Evolutionary conservation across 2,888 invertebrate species (phyloP).

Genomic region (Xanthorhoe designata): DNA sequence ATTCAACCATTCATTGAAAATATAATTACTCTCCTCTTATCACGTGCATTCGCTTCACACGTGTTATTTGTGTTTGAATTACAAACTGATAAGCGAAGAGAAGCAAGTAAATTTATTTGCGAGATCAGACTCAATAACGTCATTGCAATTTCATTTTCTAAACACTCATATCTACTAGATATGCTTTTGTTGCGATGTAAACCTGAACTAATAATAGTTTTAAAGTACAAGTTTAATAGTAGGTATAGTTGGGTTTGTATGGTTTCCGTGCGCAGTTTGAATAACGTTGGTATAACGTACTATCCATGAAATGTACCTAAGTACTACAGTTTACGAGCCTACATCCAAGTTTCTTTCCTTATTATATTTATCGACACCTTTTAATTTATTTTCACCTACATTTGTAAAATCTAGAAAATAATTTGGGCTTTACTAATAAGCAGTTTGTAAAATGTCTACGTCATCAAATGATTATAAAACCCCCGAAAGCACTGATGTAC

Average conservation of each 20-base stretch:
- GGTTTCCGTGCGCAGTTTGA: not conserved
- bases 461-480: not conserved
- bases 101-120: slow-evolving; percentile 41
- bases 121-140: slow-evolving; percentile 42
- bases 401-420: no score
- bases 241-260: not conserved
- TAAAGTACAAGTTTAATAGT: not conserved
- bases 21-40: slow-evolving; percentile 46
- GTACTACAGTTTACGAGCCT: no score
- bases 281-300: not conserved
- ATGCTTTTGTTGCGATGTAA: not conserved
- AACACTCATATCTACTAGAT: not conserved
- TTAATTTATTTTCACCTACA: no score
- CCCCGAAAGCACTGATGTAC: not conserved
- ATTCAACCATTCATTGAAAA: slow-evolving; percentile 36
- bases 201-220: not conserved
- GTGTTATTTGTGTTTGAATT: slow-evolving; percentile 52
- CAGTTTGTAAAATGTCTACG: no score
- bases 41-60: slow-evolving; percentile 49
- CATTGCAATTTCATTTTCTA: slow-evolving; percentile 36
- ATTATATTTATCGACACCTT: not conserved
- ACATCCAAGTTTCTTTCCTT: not conserved
- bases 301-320: no score
- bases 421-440: no score
- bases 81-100: slow-evolving; percentile 47